Evolutionary conservation across 2,888 invertebrate genomes (phyloP).

Genomic region (Troides oblongomaculatus): DNA sequence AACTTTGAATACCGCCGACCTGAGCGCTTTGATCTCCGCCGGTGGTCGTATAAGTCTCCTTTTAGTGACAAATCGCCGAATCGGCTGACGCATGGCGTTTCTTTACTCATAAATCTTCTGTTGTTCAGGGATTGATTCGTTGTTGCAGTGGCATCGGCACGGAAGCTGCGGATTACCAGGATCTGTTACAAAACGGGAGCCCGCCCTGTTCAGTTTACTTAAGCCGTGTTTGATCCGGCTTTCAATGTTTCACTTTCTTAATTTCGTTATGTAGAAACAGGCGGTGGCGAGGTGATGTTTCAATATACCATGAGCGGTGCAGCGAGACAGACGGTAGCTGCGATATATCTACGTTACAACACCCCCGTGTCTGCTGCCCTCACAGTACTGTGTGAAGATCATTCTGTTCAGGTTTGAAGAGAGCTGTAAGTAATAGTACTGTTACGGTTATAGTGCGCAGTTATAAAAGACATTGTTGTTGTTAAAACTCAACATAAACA

Average conservation of each 20-base stretch:
- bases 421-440: no score
- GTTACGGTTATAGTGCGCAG: no score
- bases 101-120: constrained; percentile 25
- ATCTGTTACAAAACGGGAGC: background rate
- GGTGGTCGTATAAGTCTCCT: constrained; percentile 62
- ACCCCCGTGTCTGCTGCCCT: no score
- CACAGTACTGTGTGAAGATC: no score
- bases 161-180: constrained; percentile 2
- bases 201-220: background rate
- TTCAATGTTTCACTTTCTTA: no score
- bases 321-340: no score
- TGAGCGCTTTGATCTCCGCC: constrained; percentile 58
- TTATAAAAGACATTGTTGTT: background rate
- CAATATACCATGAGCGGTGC: no score
- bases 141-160: background rate
- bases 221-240: no score
- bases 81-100: constrained; percentile 37
- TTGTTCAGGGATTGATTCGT: constrained; percentile 14
- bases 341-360: no score
- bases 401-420: no score
- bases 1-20: constrained; percentile 25
- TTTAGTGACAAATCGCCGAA: constrained; percentile 61
- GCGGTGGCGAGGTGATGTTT: no score
- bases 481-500: background rate
- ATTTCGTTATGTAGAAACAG: no score